Base-by-base conservation (phyloP, 64 coral and sea anemone species). In the Actinia tenebrosa region DNA sequence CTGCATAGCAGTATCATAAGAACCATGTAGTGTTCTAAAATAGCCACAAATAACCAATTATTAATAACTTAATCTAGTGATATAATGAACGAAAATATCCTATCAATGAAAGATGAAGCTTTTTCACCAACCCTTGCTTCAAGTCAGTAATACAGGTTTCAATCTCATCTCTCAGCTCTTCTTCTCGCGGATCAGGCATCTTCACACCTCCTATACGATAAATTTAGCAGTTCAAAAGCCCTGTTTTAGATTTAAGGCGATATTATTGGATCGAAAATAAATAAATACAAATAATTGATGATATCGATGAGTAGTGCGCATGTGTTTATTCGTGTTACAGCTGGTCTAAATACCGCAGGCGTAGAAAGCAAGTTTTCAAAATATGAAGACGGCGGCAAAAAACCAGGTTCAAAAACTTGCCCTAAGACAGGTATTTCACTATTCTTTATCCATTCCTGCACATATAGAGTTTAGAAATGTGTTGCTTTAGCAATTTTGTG, bases 1-100 rank as follows among this genome's bases (percentile, higher is more conserved):
- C 71, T 96, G 94, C 64, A 87, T 90, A 53, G 94, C 94, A 58
- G 91, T 89, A 80, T 93, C 86, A 83, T 90, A 96, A 11, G 94
- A 96, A 44, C 91, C 94, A 88, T 88, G 91, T 77, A 95, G 87
- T 20, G 89, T 86, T 10, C 94, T 95, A 58, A 43, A 87, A 80
- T 69, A 78, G 54, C 7, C 45, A 86, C 84, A 3, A 62, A 37
- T 61, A 86, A 63, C 8, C 66, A 78, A 22, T 79, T 37, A 37
- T 37, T 23, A 79, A 20, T 79, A 80, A 45, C 50, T 17, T 3
- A 80, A 45, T 45, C 3, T 7, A 80, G 19, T 46, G 45, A 19
- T 22, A 80, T 3, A 58, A 11, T 13, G 56, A 58, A 58, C 47
- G 47, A 50, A 50, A 50, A 50, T 58, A 15, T 56, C 55, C 3